A percentile compares a stretch with the other conserved stretches of the same genome.
These are phyloP conservation scores for Danio rerio DNA, from an alignment of 2,113 vertebrate species.

Conservation along the genomic window DNA sequence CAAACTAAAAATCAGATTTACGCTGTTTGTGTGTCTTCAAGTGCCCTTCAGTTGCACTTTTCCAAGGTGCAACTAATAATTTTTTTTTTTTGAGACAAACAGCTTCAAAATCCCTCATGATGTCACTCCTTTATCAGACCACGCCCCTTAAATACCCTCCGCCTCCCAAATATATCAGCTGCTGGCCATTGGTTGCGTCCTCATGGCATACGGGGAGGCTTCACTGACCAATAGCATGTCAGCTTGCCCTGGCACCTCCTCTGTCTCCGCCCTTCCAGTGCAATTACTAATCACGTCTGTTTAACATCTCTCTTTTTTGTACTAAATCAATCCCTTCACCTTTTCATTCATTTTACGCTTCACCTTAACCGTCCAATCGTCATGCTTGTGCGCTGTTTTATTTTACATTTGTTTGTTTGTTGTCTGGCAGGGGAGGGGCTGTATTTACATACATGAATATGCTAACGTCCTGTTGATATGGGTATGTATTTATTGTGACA, in stretches of 20 bases:
- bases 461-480: conserved; percentile 11
- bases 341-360: conserved; percentile 18
- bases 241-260: conserved; percentile 79
- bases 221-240: conserved; percentile 67
- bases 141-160: conserved; percentile 10
- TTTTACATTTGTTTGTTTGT: neutral
- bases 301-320: neutral
- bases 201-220: conserved; percentile 44
- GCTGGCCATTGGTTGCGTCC: conserved; percentile 25
- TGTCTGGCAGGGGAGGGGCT: neutral
- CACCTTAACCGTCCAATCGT: conserved; percentile 23
- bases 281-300: conserved; percentile 21
- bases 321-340: neutral
- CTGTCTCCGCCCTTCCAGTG: conserved; percentile 42
- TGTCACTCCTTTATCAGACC: conserved; percentile 21
- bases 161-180: conserved; percentile 34
- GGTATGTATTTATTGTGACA: conserved; percentile 39
- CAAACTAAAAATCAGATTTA: neutral
- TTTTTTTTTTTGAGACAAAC: neutral
- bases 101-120: neutral
- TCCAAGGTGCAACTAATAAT: neutral
- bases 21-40: neutral
- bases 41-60: conserved; percentile 4
- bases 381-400: neutral
- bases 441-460: conserved; percentile 4